phyloP scores from a whole-genome alignment of 2,888 invertebrate genomes.

The Pyrrhosoma nymphula region DNA sequence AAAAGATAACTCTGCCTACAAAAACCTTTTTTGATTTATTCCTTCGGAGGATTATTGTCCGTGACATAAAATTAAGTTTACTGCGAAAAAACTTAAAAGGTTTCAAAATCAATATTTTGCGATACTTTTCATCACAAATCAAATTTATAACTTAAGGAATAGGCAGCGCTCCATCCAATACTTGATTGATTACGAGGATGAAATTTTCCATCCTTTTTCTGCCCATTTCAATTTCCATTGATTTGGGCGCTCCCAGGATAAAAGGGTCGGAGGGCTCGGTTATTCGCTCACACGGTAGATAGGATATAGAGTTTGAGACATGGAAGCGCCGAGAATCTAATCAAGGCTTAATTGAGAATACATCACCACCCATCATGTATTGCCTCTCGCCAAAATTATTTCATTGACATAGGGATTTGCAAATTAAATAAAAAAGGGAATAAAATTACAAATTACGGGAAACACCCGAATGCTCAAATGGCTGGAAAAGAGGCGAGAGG shows the following conservation, averaged over 20 bases:
- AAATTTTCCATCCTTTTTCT: neutral
- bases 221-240: slow-evolving; percentile 6
- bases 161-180: neutral
- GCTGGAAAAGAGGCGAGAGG: neutral
- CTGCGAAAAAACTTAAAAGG: neutral
- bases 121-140: neutral
- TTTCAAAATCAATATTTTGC: neutral
- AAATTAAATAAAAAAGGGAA: neutral
- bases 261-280: neutral
- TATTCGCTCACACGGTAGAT: neutral
- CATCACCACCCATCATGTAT: neutral
- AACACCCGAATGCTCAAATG: neutral
- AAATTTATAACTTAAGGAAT: neutral
- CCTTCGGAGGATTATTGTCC: too few species aligned
- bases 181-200: neutral
- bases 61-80: neutral
- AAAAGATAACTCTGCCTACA: too few species aligned
- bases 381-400: neutral
- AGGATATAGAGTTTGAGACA: neutral
- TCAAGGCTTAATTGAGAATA: slow-evolving; percentile 1
- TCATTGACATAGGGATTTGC: neutral
- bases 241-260: neutral
- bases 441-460: neutral
- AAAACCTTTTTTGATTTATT: too few species aligned
- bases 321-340: neutral